Conservation (phyloP, 2,888 invertebrate genomes). For the Norana najaformis region DNA sequence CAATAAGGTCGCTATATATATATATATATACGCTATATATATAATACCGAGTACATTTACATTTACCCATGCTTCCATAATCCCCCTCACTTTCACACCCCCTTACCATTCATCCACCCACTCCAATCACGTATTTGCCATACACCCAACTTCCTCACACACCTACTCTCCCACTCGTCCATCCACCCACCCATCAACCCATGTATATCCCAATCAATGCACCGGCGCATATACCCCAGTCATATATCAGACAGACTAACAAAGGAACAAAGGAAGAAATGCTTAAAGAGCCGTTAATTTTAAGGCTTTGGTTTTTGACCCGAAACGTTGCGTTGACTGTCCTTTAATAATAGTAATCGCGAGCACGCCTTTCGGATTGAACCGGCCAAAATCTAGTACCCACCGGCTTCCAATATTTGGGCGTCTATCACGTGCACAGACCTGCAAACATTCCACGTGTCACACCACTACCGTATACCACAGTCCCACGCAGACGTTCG, state of each 20-base stretch:
- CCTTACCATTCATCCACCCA: neutral
- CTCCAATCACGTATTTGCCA: neutral
- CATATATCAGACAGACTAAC: neutral
- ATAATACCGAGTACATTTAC: neutral
- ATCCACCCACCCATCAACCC: neutral
- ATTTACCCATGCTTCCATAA: no score
- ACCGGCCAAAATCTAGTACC: neutral
- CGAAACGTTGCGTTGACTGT: no score
- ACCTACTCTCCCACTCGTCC: neutral
- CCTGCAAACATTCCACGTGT: no score
- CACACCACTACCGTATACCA: no score
- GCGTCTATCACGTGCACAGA: no score
- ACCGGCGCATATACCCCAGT: neutral
- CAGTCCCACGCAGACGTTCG: neutral
- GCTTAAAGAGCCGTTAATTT: neutral
- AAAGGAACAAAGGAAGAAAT: neutral
- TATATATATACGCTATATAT: no score
- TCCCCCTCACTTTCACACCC: neutral
- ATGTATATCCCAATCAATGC: neutral
- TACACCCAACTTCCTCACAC: no score
- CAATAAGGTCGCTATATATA: no score
- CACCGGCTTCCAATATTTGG: neutral
- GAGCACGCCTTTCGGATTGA: neutral
- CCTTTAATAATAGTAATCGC: neutral
- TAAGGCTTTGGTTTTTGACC: neutral